These are phyloP conservation scores for Orbicella faveolata DNA, from an alignment of 64 coral and sea anemone genomes.

Conservation along the genomic window DNA sequence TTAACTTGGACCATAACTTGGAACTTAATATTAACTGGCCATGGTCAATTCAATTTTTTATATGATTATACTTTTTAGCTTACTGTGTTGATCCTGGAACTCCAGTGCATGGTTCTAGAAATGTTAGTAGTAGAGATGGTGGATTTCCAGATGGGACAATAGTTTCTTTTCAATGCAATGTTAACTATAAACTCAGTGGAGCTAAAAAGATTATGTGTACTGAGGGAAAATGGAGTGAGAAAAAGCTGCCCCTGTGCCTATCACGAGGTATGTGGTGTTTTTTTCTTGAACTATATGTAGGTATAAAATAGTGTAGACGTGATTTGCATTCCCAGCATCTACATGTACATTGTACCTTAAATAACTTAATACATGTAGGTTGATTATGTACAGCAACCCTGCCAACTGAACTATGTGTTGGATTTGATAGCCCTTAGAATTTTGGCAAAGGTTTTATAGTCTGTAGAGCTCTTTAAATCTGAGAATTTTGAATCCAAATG, in stretches of 20 bases:
- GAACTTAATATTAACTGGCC: no score
- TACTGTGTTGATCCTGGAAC: conserved; percentile 17
- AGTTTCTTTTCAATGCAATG: conserved; percentile 1
- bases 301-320: neutral
- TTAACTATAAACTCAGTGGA: neutral
- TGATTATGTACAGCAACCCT: no score
- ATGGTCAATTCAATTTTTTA: neutral
- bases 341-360: neutral
- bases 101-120: neutral
- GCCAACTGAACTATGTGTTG: no score
- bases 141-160: neutral
- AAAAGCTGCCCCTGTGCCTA: neutral
- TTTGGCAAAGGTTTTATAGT: no score
- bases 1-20: no score
- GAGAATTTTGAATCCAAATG: no score
- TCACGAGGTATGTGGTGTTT: neutral
- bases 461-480: no score
- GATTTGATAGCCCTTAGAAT: no score
- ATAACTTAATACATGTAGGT: no score
- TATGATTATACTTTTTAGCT: neutral
- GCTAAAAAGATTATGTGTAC: neutral
- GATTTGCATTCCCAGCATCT: no score
- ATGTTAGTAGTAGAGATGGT: neutral
- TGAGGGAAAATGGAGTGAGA: neutral
- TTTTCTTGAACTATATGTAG: neutral